Conservation (phyloP, 2,888 invertebrate genomes). For the Psylliodes chrysocephalus region DNA sequence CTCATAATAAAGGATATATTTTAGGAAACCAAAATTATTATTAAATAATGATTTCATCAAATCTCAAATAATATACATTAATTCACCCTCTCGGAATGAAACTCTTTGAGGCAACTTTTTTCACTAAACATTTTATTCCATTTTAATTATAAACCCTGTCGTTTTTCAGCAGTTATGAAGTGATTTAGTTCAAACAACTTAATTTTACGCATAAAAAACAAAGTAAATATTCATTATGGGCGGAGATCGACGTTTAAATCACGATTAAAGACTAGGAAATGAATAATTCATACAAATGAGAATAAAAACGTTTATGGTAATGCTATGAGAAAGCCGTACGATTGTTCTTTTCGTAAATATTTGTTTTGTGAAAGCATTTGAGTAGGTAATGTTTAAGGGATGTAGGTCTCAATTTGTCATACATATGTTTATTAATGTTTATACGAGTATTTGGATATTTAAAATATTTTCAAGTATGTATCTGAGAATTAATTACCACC, state of each 20-base stretch:
- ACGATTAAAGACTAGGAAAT: constrained; percentile 12
- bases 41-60: background rate
- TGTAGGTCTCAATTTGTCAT: too few relatives aligned
- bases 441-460: too few relatives aligned
- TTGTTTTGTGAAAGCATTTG: background rate
- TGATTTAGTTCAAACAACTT: constrained; percentile 12
- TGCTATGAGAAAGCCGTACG: background rate
- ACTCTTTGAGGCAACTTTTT: background rate
- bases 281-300: constrained; percentile 9
- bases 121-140: background rate
- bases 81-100: background rate
- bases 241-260: constrained; percentile 13
- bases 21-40: background rate
- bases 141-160: constrained; percentile 12
- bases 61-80: too few relatives aligned
- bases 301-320: background rate
- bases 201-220: background rate
- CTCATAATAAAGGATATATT: too few relatives aligned
- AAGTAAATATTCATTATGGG: constrained; percentile 14
- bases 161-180: constrained; percentile 7
- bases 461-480: too few relatives aligned
- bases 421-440: too few relatives aligned
- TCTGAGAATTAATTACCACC: too few relatives aligned
- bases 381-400: background rate
- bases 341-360: background rate